A percentile compares a stretch with the other conserved stretches of the same genome.
Conservation (phyloP, 30 jellyfish, hydroid and myxozoan genomes). For the Aurelia aurita complex sp. Pacific region DNA sequence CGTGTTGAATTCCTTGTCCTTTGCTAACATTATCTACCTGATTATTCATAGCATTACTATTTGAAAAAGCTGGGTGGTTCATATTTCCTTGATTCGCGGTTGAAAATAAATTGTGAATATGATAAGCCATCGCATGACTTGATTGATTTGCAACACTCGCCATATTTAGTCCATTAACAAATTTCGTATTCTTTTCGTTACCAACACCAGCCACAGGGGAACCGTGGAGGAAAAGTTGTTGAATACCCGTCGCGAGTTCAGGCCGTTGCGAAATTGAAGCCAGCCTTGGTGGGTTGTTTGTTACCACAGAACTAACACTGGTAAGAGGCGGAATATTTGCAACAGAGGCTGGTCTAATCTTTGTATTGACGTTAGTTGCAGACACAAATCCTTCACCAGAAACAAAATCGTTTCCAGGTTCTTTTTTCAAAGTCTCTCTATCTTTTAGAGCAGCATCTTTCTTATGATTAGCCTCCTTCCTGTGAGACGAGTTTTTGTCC, state of each 20-base stretch:
- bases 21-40: no score
- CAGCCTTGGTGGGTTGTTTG: background rate
- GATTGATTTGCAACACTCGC: background rate
- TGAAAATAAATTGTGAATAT: background rate
- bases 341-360: background rate
- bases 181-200: background rate
- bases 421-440: background rate
- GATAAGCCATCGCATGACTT: background rate
- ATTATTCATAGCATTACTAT: background rate
- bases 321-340: constrained; percentile 21
- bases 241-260: background rate
- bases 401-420: constrained; percentile 1
- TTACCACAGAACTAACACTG: constrained; percentile 5
- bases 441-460: background rate
- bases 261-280: constrained; percentile 15
- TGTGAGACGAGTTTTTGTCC: background rate
- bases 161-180: background rate
- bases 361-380: background rate
- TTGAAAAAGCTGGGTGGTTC: background rate
- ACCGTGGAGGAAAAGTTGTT: background rate
- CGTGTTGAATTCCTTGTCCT: background rate
- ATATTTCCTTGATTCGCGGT: background rate
- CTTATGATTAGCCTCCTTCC: background rate
- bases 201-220: background rate
- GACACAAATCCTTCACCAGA: background rate